A percentile compares a stretch with the other conserved stretches of the same genome.
These are phyloP conservation scores for Sardinella longiceps DNA, from an alignment of 2,797 vertebrate species.

Conservation along the genomic window DNA sequence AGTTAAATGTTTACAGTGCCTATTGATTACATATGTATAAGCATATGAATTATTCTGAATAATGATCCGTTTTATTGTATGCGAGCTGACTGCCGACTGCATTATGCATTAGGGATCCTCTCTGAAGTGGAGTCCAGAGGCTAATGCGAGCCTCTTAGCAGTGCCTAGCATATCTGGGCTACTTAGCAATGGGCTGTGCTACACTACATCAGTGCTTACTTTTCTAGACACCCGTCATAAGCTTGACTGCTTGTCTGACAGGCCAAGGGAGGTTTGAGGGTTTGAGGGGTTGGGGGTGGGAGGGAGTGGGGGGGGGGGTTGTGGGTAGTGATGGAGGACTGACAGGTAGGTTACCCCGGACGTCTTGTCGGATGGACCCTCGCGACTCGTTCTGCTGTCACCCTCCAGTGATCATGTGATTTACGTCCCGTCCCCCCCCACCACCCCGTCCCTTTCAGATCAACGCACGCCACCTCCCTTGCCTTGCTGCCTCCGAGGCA, in stretches of 20 bases:
- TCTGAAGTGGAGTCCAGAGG: not conserved
- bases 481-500: not conserved
- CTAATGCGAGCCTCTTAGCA: not conserved
- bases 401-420: not conserved
- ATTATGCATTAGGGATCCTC: not conserved
- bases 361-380: not conserved
- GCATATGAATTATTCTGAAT: not conserved
- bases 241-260: constrained; percentile 13
- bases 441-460: not conserved
- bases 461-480: not conserved
- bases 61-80: not conserved
- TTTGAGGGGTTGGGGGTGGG: no score
- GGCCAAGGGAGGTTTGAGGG: not conserved
- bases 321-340: no score
- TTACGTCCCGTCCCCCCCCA: not conserved
- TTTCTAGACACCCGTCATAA: not conserved
- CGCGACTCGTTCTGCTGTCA: not conserved
- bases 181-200: not conserved
- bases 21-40: not conserved
- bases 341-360: not conserved
- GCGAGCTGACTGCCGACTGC: not conserved
- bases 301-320: no score
- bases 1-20: not conserved
- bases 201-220: not conserved
- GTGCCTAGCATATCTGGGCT: not conserved